These are phyloP conservation scores for Phoenoteleia sp. DNA, from an alignment of 2,888 invertebrate species.

Conservation along the genomic window DNA sequence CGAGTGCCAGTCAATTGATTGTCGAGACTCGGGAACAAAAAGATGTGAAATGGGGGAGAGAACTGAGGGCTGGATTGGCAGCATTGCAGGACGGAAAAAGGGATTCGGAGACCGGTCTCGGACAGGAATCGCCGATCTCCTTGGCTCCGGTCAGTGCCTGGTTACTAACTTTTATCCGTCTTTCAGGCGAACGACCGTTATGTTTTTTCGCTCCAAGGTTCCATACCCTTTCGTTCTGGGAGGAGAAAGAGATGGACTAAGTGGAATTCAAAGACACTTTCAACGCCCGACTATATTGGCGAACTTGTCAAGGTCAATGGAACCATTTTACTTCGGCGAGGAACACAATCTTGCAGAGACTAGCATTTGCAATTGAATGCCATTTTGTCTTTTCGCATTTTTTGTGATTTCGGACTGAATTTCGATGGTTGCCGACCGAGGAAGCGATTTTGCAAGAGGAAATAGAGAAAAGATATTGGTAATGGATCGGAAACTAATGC, in stretches of 20 bases:
- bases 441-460: background rate
- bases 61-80: conserved; percentile 5
- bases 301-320: conserved; percentile 27
- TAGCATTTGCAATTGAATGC: background rate
- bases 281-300: background rate
- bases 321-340: background rate
- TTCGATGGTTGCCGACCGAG: background rate
- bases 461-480: too few species aligned
- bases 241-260: conserved; percentile 3
- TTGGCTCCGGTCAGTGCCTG: conserved; percentile 85
- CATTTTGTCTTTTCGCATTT: too few species aligned
- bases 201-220: conserved; percentile 82
- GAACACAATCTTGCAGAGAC: background rate
- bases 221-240: conserved; percentile 44
- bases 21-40: conserved; percentile 34
- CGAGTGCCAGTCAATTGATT: conserved; percentile 53
- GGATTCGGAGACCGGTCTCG: conserved; percentile 75
- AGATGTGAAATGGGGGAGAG: background rate
- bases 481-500: too few species aligned
- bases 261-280: conserved; percentile 21
- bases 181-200: conserved; percentile 85
- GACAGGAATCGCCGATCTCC: conserved; percentile 82
- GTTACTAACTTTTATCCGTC: conserved; percentile 85
- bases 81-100: conserved; percentile 27
- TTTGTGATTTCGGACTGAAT: too few species aligned